phyloP scores from a whole-genome alignment of 2,888 invertebrate genomes.

The Chloroclystis v-ata region DNA sequence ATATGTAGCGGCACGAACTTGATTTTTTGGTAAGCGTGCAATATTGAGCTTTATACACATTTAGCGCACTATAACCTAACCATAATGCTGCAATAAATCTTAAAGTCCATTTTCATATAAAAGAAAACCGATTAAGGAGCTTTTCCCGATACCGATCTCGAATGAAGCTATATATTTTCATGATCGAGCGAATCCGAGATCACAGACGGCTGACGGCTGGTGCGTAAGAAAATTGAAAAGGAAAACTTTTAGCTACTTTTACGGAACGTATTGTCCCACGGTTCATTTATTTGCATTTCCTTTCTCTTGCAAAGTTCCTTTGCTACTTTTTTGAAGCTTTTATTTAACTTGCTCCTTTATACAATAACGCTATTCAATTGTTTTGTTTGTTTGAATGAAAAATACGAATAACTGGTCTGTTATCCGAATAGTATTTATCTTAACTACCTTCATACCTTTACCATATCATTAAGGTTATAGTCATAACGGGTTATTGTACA shows the following conservation, averaged over 20 bases:
- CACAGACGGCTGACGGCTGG: constrained; percentile 68
- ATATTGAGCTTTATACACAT: constrained; percentile 64
- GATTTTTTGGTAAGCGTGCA: constrained; percentile 69
- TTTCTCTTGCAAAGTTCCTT: constrained; percentile 18
- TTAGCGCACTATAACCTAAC: constrained; percentile 62
- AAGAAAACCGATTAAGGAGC: constrained; percentile 78
- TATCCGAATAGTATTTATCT: too few species aligned
- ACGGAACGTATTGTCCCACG: constrained; percentile 52
- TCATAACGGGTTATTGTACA: too few species aligned
- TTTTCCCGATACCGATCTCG: constrained; percentile 72
- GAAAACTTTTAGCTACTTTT: constrained; percentile 62
- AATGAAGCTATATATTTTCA: constrained; percentile 78
- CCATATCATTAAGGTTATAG: too few species aligned
- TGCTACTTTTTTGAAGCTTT: constrained; percentile 11
- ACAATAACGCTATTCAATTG: constrained; percentile 5
- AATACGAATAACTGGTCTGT: too few species aligned
- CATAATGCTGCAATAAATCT: constrained; percentile 73
- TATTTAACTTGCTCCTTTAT: constrained; percentile 2
- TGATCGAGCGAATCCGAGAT: constrained; percentile 73
- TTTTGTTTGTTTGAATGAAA: neutral
- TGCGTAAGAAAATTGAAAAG: constrained; percentile 73
- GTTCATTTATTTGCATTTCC: constrained; percentile 46
- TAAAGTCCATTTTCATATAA: constrained; percentile 76
- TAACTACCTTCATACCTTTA: too few species aligned
- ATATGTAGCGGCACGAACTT: constrained; percentile 61